Base-by-base conservation (phyloP, 2,888 invertebrate genomes). In the Calameuta filiformis region DNA sequence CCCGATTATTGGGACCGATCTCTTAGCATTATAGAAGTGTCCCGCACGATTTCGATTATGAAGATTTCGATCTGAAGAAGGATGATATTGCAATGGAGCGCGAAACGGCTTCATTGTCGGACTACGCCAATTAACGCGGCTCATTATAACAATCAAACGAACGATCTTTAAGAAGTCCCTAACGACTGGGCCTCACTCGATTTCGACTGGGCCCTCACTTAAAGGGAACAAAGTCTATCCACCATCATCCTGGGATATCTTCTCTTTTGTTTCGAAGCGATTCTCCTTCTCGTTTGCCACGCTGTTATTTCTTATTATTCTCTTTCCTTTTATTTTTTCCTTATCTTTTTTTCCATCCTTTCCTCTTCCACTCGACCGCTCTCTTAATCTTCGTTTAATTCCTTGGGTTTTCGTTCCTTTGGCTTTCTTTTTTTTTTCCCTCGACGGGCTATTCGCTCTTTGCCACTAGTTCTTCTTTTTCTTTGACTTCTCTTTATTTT, bases 311-410 rank as follows among this genome's bases (percentile, higher is more conserved):
- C 56, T 56, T 56, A 56, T 56, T 56, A 56, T 56, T 56, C 56
- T 56, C 56, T 56, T 56, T 56, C 56, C 40, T 2, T 23, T 56
- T 56, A 56, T 56, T 56, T 56, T 56, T 56, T 9, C 56, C 69
- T 15, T 69, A 71, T 76, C 34, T 69, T 69, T 73, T 69, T 77
- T 83, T 80, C 75, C 76, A 75, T 76, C 71, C 34, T 80, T 73
- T 84, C 80, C 80, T 81, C 83, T 81, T 82, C 84, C 80, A 82
- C 81, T 69, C 81, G 75, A 75, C 84, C 82, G 83, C 84, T 86
- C 87, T 88, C 88, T 88, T 89, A 89, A 90, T 89, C 89, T 88
- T 86, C 87, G 89, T 88, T 89, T 88, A 89, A 90, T 90, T 89
- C 87, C 84, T 83, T 83, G 81, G 83, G 83, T 86, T 85, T 83